phyloP scores from a whole-genome alignment of 2,113 vertebrate genomes.

The Notechis scutatus region DNA sequence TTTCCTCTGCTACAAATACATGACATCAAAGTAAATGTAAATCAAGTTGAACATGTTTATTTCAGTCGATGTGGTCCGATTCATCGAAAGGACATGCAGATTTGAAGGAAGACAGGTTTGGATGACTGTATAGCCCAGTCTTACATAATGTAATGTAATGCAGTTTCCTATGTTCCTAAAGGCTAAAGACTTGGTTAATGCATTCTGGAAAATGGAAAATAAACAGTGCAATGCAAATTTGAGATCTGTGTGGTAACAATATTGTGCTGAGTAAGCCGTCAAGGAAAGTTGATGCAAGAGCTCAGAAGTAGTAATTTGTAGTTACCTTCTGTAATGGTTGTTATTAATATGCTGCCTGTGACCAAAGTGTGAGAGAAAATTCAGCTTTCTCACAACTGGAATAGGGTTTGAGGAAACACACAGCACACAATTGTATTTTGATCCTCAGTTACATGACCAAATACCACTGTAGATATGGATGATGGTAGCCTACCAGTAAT shows the following conservation, averaged over 20 bases:
- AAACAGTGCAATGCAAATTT: background rate
- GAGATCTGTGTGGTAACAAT: background rate
- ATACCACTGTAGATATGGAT: constrained; percentile 10
- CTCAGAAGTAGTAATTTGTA: background rate
- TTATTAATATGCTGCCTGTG: background rate
- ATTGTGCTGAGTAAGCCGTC: background rate
- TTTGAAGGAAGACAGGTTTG: background rate
- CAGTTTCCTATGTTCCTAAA: background rate
- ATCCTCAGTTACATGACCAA: constrained; percentile 27
- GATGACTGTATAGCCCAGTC: background rate
- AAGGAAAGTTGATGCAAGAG: background rate
- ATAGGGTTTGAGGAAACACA: constrained; percentile 8
- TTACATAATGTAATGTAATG: background rate
- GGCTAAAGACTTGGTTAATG: background rate
- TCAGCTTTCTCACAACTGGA: constrained; percentile 30
- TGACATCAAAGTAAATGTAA: background rate
- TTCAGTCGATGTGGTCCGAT: background rate
- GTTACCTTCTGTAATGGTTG: constrained; percentile 30
- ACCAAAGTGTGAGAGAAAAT: background rate
- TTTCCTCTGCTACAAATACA: background rate
- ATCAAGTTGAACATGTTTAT: background rate
- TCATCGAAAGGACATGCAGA: background rate
- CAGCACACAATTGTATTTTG: constrained; percentile 20
- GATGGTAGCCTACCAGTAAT: constrained; percentile 7
- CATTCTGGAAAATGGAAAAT: background rate